A percentile compares a stretch with the other conserved stretches of the same genome.
Conservation (phyloP, 2,113 vertebrate genomes). For the Phylloscopus whistleri region DNA sequence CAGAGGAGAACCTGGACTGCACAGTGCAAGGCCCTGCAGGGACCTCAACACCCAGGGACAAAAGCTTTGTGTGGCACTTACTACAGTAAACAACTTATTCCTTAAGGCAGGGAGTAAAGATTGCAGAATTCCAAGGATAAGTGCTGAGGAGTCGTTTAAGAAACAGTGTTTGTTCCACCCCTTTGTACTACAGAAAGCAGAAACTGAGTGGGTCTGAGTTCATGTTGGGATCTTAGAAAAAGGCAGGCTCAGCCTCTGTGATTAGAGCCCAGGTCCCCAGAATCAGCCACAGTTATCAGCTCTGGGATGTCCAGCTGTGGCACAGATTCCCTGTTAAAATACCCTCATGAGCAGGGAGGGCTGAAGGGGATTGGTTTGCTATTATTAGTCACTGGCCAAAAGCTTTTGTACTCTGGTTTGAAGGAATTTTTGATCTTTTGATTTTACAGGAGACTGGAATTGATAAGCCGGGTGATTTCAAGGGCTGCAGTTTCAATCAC, state of each 20-base stretch:
- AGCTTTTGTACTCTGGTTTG: constrained; percentile 23
- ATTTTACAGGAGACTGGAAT: constrained; percentile 67
- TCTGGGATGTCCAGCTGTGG: neutral
- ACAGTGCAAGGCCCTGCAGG: neutral
- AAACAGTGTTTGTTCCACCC: neutral
- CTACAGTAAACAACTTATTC: neutral
- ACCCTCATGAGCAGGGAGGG: neutral
- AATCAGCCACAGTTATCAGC: neutral
- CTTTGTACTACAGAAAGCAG: neutral
- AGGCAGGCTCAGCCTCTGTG: neutral
- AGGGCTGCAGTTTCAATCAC: constrained; percentile 58
- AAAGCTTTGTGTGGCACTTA: neutral
- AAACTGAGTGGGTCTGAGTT: neutral
- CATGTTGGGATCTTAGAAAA: neutral
- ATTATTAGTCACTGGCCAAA: constrained; percentile 23
- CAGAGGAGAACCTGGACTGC: neutral
- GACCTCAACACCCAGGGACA: neutral
- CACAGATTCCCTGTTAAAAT: neutral
- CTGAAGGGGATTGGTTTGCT: constrained; percentile 49
- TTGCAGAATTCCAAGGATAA: too few relatives aligned
- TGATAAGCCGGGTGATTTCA: constrained; percentile 55
- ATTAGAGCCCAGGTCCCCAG: neutral
- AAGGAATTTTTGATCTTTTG: constrained; percentile 52
- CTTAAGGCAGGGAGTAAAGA: neutral
- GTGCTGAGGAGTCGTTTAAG: neutral